Evolutionary conservation across 2,113 vertebrate species (phyloP).

Genomic region (Acanthochromis polyacanthus): DNA sequence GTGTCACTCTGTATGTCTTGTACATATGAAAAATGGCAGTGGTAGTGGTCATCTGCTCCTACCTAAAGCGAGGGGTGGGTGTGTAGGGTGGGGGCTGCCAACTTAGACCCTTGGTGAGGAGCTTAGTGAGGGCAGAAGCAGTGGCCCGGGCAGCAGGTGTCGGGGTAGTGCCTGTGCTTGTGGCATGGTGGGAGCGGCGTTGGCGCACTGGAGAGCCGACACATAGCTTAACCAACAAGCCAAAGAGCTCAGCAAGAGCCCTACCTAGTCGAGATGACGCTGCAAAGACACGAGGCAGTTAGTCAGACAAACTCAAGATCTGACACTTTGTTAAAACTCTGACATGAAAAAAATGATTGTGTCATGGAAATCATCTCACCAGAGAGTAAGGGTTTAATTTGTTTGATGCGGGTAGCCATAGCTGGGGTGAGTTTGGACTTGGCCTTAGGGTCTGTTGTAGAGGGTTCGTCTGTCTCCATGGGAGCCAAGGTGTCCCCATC

Average conservation of each 20-base stretch:
- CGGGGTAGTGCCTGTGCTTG: conserved; percentile 92
- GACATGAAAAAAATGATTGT: neutral
- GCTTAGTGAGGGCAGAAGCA: conserved; percentile 93
- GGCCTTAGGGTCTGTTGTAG: conserved; percentile 88
- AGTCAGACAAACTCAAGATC: neutral
- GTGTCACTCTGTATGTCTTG: neutral
- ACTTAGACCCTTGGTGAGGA: conserved; percentile 94
- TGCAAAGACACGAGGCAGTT: conserved; percentile 58
- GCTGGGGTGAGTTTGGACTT: conserved; percentile 96
- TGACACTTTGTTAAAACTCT: neutral
- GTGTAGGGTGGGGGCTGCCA: conserved; percentile 96
- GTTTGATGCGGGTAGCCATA: conserved; percentile 96
- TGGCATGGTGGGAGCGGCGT: conserved; percentile 92
- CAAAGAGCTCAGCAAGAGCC: conserved; percentile 94
- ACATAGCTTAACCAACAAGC: conserved; percentile 93
- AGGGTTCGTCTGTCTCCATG: conserved; percentile 95
- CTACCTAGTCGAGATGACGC: conserved; percentile 93
- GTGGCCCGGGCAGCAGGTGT: conserved; percentile 93
- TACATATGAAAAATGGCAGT: neutral
- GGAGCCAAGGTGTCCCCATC: conserved; percentile 93
- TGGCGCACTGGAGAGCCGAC: conserved; percentile 95
- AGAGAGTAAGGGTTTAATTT: conserved; percentile 94
- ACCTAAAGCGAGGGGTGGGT: conserved; percentile 95
- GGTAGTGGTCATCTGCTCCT: conserved; percentile 2
- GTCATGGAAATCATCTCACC: conserved; percentile 77